phyloP scores from a whole-genome alignment of 2,888 invertebrate species.

The Corythucha ciliata region DNA sequence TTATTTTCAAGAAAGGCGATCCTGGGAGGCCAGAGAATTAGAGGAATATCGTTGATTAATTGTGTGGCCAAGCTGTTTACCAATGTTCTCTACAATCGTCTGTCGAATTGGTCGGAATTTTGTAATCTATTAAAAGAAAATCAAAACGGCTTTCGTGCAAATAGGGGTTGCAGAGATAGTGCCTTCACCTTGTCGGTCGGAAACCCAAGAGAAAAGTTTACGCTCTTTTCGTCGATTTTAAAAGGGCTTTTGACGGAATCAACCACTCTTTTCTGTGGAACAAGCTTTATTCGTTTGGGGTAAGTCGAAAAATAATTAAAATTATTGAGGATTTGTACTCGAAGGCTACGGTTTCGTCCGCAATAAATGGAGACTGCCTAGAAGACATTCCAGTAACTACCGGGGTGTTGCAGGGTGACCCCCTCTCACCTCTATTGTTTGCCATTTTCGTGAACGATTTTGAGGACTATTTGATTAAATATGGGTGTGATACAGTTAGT shows the following conservation, averaged over 20 bases:
- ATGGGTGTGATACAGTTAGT: too few relatives aligned
- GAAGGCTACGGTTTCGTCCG: neutral
- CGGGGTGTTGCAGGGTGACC: slow-evolving; percentile 8
- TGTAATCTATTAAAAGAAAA: slow-evolving; percentile 2
- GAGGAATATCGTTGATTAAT: slow-evolving; percentile 14
- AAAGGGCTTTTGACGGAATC: slow-evolving; percentile 15
- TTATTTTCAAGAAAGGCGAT: slow-evolving; percentile 16
- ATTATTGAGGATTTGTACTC: slow-evolving; percentile 5
- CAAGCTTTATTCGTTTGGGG: slow-evolving; percentile 4
- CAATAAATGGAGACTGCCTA: neutral
- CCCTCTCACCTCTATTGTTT: slow-evolving; percentile 6
- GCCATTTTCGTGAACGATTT: slow-evolving; percentile 6
- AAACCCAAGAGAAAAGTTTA: neutral
- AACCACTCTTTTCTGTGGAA: slow-evolving; percentile 4
- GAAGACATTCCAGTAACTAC: neutral
- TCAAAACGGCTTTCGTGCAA: slow-evolving; percentile 11
- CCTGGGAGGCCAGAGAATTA: neutral
- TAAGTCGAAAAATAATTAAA: slow-evolving; percentile 3
- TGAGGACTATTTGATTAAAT: slow-evolving; percentile 1
- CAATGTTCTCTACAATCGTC: neutral
- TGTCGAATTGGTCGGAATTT: neutral
- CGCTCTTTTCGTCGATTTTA: slow-evolving; percentile 11
- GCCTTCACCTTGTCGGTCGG: slow-evolving; percentile 2
- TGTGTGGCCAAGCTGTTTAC: slow-evolving; percentile 12
- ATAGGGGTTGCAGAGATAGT: slow-evolving; percentile 11